A percentile compares a stretch with the other conserved stretches of the same genome.
Evolutionary conservation across 2,888 invertebrate genomes (phyloP).

Genomic region (Cosmia trapezina): DNA sequence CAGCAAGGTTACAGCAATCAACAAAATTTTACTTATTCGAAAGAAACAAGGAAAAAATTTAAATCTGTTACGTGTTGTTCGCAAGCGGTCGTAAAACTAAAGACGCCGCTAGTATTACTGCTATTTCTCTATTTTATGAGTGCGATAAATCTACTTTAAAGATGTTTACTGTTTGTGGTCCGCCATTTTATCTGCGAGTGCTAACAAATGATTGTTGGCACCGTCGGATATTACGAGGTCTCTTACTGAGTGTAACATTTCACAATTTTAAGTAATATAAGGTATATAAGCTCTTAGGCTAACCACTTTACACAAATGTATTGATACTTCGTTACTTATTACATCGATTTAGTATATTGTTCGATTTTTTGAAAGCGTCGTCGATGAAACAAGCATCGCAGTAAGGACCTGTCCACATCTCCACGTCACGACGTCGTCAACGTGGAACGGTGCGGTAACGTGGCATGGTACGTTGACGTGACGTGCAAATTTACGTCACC

Average conservation of each 20-base stretch:
- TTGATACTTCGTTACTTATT: not conserved
- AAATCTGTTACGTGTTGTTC: constrained; percentile 44
- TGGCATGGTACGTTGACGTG: too few relatives aligned
- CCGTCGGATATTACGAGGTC: not conserved
- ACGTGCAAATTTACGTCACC: too few relatives aligned
- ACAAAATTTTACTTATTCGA: not conserved
- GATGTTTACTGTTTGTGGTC: constrained; percentile 60
- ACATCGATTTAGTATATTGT: not conserved
- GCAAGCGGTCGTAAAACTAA: constrained; percentile 45
- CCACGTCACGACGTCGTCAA: too few relatives aligned
- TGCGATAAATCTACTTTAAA: constrained; percentile 60
- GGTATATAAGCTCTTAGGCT: not conserved
- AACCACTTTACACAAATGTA: not conserved
- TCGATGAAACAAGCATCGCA: not conserved
- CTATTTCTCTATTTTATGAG: constrained; percentile 62
- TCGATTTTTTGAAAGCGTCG: not conserved
- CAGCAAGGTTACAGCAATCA: constrained; percentile 10
- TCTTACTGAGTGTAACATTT: not conserved
- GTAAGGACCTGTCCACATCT: too few relatives aligned
- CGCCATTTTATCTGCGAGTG: constrained; percentile 48
- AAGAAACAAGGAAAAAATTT: constrained; percentile 34
- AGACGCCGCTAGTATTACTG: constrained; percentile 28
- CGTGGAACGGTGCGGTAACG: too few relatives aligned
- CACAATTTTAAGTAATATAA: not conserved
- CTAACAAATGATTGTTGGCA: constrained; percentile 42